Conservation (phyloP, 2,888 invertebrate genomes). For the Lamellibrachia satsuma region DNA sequence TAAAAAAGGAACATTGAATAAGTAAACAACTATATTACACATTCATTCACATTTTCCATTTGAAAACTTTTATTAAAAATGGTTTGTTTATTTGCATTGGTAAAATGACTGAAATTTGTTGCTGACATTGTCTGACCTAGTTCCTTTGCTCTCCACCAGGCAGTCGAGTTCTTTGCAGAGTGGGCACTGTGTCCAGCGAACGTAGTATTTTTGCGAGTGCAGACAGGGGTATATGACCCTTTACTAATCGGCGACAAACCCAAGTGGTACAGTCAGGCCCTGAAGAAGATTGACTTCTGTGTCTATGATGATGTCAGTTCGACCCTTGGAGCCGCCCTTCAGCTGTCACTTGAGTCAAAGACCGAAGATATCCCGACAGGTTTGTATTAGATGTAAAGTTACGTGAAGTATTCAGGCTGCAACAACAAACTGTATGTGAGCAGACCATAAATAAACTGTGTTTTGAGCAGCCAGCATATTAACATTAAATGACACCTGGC, state of each 20-base stretch:
- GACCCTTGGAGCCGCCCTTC: slow-evolving; percentile 57
- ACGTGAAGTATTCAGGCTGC: too few relatives aligned
- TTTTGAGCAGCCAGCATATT: background rate
- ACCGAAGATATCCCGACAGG: slow-evolving; percentile 63
- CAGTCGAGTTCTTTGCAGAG: slow-evolving; percentile 98
- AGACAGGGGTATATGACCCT: slow-evolving; percentile 93
- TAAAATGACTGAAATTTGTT: background rate
- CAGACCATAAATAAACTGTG: too few relatives aligned
- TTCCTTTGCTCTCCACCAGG: slow-evolving; percentile 68
- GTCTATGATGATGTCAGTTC: slow-evolving; percentile 89
- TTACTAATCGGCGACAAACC: slow-evolving; percentile 95
- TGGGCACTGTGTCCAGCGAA: slow-evolving; percentile 98
- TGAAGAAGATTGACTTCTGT: slow-evolving; percentile 86
- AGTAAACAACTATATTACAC: too few relatives aligned
- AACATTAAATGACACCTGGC: background rate
- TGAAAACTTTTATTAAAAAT: background rate
- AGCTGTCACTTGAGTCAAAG: slow-evolving; percentile 43
- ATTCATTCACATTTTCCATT: too few relatives aligned
- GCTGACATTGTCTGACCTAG: slow-evolving; percentile 8
- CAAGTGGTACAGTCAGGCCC: slow-evolving; percentile 84
- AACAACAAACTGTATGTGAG: too few relatives aligned
- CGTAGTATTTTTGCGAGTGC: slow-evolving; percentile 95
- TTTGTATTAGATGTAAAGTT: slow-evolving; percentile 33
- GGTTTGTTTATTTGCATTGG: background rate
- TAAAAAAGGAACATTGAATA: too few relatives aligned